phyloP scores from a whole-genome alignment of 2,113 vertebrate genomes.

The Bostrychus sinensis region DNA sequence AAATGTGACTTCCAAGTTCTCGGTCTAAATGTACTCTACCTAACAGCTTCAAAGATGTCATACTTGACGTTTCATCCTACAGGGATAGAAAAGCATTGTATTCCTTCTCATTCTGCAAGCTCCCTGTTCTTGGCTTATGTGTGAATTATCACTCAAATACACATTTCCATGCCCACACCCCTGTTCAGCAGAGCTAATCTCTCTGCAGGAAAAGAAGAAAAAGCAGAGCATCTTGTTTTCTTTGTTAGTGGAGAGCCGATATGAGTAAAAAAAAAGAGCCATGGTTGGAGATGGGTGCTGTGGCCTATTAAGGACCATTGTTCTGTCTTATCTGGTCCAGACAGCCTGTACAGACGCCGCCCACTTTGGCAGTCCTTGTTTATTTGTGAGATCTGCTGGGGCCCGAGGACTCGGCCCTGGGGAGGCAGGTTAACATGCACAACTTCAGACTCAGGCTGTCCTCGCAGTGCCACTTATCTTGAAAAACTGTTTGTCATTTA shows the following conservation, averaged over 20 bases:
- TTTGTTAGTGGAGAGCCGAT: slow-evolving; percentile 84
- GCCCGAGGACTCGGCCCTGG: slow-evolving; percentile 31
- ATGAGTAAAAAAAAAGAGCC: slow-evolving; percentile 61
- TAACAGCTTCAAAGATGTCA: slow-evolving; percentile 33
- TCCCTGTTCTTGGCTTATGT: slow-evolving; percentile 65
- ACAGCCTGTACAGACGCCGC: slow-evolving; percentile 71
- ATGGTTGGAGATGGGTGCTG: slow-evolving; percentile 72
- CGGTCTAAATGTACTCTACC: slow-evolving; percentile 12
- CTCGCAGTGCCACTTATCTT: slow-evolving; percentile 36
- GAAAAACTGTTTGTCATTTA: background rate
- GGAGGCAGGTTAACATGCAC: slow-evolving; percentile 64
- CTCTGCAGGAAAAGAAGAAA: slow-evolving; percentile 62
- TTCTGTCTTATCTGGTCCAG: slow-evolving; percentile 84
- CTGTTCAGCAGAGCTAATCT: slow-evolving; percentile 77
- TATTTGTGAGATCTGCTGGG: slow-evolving; percentile 61
- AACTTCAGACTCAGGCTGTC: slow-evolving; percentile 47
- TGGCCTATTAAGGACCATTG: slow-evolving; percentile 84
- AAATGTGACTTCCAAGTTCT: slow-evolving; percentile 16
- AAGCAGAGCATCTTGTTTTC: slow-evolving; percentile 72
- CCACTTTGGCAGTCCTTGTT: slow-evolving; percentile 61
- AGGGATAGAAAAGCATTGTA: slow-evolving; percentile 55
- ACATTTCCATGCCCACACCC: slow-evolving; percentile 72
- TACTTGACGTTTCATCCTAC: slow-evolving; percentile 49
- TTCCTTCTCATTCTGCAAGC: slow-evolving; percentile 48
- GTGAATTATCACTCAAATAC: slow-evolving; percentile 82